Base-by-base conservation (phyloP, 2,797 vertebrate genomes). In the Menidia menidia region DNA sequence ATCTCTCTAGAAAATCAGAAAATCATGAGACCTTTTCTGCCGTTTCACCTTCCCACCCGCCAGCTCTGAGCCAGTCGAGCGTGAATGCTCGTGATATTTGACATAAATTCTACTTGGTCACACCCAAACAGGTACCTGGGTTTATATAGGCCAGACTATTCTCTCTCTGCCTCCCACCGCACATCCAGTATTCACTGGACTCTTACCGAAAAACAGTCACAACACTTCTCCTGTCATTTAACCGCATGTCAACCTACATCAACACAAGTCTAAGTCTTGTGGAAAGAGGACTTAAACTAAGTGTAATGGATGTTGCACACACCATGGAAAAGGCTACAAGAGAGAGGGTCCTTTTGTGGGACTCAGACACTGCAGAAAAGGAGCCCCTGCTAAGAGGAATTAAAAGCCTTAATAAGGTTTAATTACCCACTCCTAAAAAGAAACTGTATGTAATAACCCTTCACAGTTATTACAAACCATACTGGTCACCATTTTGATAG, bases 161-260 rank as follows among this genome's bases (percentile, higher is more conserved):
- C 74, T 56, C n/a, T n/a, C 77, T 45, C 64, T 30, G 54, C 64
- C 41, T 74, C 59, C 76, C 68, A 50, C 56, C 45, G 71, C 60
- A 54, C 51, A 64, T 6, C 30, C 12, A 30, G 50, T 25, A 56
- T 66, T 16, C 77, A 75, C 33, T 4, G 6, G 65, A 71, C 68
- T 68, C 59, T 75, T 51, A 51, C 44, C 73, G 54, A 73, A 82
- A n/a, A 82, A 65, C 72, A 82, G 71, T 74, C 65, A 80, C 64
- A 60, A 55, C 60, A 55, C 56, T 78, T 57, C 61, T 78, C 68
- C 60, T 51, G 70, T 35, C 51, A 57, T 61, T 78, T 62, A 72
- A 63, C 60, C 54, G 4, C 41, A 70, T 55, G 64, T 71, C 61
- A 67, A 50, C 54, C 73, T 67, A 52, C 48, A 73, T 50, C n/a